Percentiles rank a stretch among this genome's conserved stretches.
These are phyloP conservation scores for Onychostoma macrolepis DNA, from an alignment of 2,113 vertebrate genomes.

Conservation along the genomic window DNA sequence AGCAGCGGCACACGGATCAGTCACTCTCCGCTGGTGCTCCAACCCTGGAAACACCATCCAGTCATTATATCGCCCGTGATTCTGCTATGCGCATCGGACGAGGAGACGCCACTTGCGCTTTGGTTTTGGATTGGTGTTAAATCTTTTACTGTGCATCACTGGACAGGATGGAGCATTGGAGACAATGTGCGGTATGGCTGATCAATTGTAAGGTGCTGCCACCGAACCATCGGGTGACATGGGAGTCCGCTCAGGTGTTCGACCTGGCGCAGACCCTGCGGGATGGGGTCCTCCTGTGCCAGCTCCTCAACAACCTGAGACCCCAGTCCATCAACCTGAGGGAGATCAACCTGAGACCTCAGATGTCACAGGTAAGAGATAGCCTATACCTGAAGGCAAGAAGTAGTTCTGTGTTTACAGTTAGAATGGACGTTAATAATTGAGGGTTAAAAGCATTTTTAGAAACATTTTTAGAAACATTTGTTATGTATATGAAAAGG, in stretches of 20 bases:
- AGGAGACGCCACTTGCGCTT: slow-evolving; percentile 27
- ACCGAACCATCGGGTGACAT: slow-evolving; percentile 92
- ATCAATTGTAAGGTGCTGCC: slow-evolving; percentile 95
- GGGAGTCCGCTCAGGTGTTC: slow-evolving; percentile 94
- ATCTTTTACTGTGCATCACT: background rate
- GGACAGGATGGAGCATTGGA: slow-evolving; percentile 90
- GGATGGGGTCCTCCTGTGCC: slow-evolving; percentile 93
- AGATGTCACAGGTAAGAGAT: slow-evolving; percentile 94
- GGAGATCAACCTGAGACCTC: slow-evolving; percentile 94
- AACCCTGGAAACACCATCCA: slow-evolving; percentile 21
- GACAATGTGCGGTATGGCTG: slow-evolving; percentile 93
- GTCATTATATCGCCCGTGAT: slow-evolving; percentile 8
- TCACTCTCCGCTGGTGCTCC: slow-evolving; percentile 28
- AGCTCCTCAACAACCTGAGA: slow-evolving; percentile 93
- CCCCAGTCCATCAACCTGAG: slow-evolving; percentile 90
- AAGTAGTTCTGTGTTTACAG: slow-evolving; percentile 1
- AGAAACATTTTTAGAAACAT: background rate
- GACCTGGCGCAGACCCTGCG: slow-evolving; percentile 94
- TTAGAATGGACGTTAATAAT: background rate
- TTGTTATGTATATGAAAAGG: background rate
- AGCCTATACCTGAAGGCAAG: background rate
- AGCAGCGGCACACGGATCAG: slow-evolving; percentile 39
- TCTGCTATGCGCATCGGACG: slow-evolving; percentile 52
- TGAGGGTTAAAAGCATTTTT: background rate
- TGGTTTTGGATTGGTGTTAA: background rate